Evolutionary conservation across 2,797 vertebrate genomes (phyloP), one percentile per base, ranked within the genome.

Genomic region (Allobates femoralis): DNA sequence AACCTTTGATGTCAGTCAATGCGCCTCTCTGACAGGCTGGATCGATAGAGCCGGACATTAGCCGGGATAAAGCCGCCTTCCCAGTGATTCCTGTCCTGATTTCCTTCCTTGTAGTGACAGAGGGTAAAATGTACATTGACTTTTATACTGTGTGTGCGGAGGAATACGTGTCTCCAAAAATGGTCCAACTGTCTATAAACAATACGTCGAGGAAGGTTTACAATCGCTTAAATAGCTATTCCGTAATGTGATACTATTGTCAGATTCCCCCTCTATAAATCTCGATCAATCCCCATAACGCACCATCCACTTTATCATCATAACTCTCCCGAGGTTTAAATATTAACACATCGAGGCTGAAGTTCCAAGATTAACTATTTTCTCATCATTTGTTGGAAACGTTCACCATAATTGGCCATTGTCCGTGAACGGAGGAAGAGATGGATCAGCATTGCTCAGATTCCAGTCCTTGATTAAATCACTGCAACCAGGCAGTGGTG

Each of bases 1-100:
- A 87, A 87, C 86, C 86, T 87, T 84, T 75, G 32, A 74, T 84
- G 86, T 80, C 86, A 87, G 76, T 84, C 81, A 80, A 12, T 41
- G 76, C 34, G 26, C 53, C 75, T 87, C 64, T 58, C 51, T 84
- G 86, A 87, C 66, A 60, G 82, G 50, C 81, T n/a, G 26, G 75
- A 87, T 87, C 86, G 46, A 87, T 87, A 80, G 55, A 78, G 66
- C 46, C 51, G 81, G 81, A 84, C 64, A 53, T 83, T 53, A 41
- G 64, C 34, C 23, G 56, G 86, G 79, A 87, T 75, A 66, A 80
- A 62, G 50, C 71, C 26, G 37, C 69, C 23, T 64, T 74, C 78
- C 76, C 28, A 19, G 50, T 83, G 26, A 51, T 55, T 83, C 64
- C 64, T 64, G 28, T 55, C 32, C 51, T 51, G 26, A 76, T 64